phyloP scores from a whole-genome alignment of 1,140 invertebrate species.

The Protaetia brevitarsis region DNA sequence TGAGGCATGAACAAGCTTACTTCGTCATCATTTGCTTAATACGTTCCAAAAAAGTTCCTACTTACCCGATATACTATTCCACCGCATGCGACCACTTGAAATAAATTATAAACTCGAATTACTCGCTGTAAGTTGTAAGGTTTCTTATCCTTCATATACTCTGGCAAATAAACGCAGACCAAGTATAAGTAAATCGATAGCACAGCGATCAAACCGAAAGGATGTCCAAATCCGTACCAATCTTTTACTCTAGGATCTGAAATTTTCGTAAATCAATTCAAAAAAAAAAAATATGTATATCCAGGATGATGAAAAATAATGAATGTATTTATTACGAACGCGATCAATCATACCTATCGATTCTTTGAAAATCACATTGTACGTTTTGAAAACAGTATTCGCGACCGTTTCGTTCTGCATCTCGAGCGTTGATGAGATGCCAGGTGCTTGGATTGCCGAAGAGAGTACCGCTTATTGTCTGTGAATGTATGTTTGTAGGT shows the following conservation, averaged over 20 bases:
- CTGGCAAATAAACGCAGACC: slow-evolving; percentile 62
- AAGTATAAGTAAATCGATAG: slow-evolving; percentile 62
- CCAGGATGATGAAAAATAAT: too few relatives aligned
- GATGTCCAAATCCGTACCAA: slow-evolving; percentile 56
- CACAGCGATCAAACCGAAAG: slow-evolving; percentile 53
- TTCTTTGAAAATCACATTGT: background rate
- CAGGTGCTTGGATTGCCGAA: too few relatives aligned
- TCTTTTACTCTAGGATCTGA: slow-evolving; percentile 61
- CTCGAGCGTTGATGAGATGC: background rate
- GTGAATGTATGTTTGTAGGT: too few relatives aligned
- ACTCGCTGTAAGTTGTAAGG: slow-evolving; percentile 58
- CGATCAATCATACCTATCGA: too few relatives aligned
- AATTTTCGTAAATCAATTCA: slow-evolving; percentile 29
- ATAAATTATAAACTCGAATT: slow-evolving; percentile 60
- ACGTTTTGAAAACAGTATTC: background rate
- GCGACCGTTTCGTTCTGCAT: background rate
- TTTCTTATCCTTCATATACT: slow-evolving; percentile 59
- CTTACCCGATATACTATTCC: slow-evolving; percentile 50
- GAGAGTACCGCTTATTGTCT: too few relatives aligned
- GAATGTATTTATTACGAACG: too few relatives aligned
- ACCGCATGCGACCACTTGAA: slow-evolving; percentile 54
- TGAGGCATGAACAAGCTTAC: too few relatives aligned
- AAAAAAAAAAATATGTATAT: too few relatives aligned
- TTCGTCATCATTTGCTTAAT: too few relatives aligned
- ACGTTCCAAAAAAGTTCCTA: too few relatives aligned